Conservation (phyloP, 2,888 invertebrate genomes). For the Drosophila ustulata region DNA sequence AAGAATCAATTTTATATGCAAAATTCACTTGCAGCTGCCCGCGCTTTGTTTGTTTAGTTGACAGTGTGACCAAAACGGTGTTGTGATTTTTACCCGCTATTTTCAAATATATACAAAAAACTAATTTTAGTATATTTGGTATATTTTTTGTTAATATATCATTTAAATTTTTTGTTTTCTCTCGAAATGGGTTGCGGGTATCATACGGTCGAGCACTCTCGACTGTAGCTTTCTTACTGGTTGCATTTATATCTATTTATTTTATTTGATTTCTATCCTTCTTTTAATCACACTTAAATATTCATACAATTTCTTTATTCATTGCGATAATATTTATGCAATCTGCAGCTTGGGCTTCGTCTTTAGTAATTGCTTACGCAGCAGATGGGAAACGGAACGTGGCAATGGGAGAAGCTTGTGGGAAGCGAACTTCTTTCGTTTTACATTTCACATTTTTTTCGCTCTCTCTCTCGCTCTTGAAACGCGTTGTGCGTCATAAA, state of each 20-base stretch:
- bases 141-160: no score
- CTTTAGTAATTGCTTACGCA: conserved; percentile 41
- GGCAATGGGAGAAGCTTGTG: background rate
- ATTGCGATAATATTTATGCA: background rate
- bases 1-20: no score
- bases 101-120: no score
- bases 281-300: background rate
- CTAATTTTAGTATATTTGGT: no score
- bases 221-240: no score
- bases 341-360: conserved; percentile 6
- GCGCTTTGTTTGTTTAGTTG: no score
- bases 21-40: no score
- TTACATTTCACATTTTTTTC: conserved; percentile 44
- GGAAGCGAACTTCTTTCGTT: conserved; percentile 16
- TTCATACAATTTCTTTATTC: background rate
- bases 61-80: no score
- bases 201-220: no score
- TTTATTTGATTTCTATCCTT: background rate
- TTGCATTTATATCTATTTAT: background rate
- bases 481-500: conserved; percentile 70
- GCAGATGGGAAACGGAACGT: background rate
- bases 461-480: background rate
- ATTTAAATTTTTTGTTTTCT: no score
- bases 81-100: no score
- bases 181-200: no score